Percentiles rank a stretch among this genome's conserved stretches.
Conservation (phyloP, 2,888 invertebrate species). For the Sepiola atlantica region DNA sequence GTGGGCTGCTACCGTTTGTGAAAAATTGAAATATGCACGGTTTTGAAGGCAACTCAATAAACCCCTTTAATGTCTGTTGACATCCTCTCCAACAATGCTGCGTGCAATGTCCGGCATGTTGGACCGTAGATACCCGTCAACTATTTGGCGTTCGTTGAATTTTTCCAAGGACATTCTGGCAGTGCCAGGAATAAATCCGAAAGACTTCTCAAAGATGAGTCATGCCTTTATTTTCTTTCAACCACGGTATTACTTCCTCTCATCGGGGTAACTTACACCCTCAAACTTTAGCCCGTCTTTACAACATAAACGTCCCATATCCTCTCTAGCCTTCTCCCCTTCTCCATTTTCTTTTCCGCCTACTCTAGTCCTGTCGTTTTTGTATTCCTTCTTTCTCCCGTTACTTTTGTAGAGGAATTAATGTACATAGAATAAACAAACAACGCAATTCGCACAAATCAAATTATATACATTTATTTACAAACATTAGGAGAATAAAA, state of each 20-base stretch:
- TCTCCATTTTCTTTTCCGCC: background rate
- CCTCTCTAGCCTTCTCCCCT: background rate
- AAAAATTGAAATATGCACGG: background rate
- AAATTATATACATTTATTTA: no score
- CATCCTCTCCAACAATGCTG: background rate
- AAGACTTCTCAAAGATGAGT: conserved; percentile 16
- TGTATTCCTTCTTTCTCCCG: no score
- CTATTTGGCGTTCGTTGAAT: background rate
- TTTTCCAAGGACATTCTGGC: conserved; percentile 4
- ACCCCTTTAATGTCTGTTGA: background rate
- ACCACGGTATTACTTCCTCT: conserved; percentile 5
- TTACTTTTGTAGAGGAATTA: no score
- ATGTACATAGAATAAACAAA: no score
- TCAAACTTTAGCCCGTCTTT: background rate
- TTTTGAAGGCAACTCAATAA: background rate
- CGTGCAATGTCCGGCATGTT: background rate
- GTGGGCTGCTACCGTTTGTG: background rate
- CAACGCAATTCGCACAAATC: no score
- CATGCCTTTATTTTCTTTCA: background rate
- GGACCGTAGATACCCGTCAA: background rate
- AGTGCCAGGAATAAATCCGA: background rate
- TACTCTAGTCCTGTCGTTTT: background rate
- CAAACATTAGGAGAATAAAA: no score
- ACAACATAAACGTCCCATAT: background rate
- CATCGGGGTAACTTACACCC: background rate